These are phyloP conservation scores for Acridotheres tristis DNA, from an alignment of 2,797 vertebrate species.

Conservation along the genomic window DNA sequence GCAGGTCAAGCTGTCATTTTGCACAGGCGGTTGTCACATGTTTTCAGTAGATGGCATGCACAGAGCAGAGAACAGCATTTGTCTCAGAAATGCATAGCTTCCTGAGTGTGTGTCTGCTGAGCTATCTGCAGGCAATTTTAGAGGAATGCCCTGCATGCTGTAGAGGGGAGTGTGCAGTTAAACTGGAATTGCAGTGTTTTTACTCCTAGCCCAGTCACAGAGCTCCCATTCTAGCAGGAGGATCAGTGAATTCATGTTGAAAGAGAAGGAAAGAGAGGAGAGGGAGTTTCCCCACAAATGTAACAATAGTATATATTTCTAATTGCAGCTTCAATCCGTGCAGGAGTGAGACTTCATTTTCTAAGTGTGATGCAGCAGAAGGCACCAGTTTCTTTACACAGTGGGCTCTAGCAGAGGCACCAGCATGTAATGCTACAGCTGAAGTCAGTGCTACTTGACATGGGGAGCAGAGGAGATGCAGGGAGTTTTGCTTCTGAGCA, in stretches of 20 bases:
- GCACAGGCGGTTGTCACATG: background rate
- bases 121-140: background rate
- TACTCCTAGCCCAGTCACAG: background rate
- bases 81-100: background rate
- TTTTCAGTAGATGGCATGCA: conserved; percentile 27
- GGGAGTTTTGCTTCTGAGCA: background rate
- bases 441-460: background rate
- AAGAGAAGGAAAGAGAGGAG: background rate
- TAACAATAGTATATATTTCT: conserved; percentile 10
- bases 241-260: background rate
- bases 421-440: background rate
- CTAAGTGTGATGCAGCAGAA: background rate
- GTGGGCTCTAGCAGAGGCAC: background rate
- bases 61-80: background rate
- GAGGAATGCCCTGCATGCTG: background rate
- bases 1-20: conserved; percentile 18
- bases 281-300: background rate
- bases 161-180: background rate
- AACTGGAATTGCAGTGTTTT: background rate
- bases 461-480: background rate
- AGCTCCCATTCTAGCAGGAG: background rate
- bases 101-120: background rate
- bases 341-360: background rate
- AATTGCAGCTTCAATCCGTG: background rate
- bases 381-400: background rate